A percentile compares a stretch with the other conserved stretches of the same genome.
phyloP scores from a whole-genome alignment of 2,888 invertebrate species.

The Megaustenia siamemsis region DNA sequence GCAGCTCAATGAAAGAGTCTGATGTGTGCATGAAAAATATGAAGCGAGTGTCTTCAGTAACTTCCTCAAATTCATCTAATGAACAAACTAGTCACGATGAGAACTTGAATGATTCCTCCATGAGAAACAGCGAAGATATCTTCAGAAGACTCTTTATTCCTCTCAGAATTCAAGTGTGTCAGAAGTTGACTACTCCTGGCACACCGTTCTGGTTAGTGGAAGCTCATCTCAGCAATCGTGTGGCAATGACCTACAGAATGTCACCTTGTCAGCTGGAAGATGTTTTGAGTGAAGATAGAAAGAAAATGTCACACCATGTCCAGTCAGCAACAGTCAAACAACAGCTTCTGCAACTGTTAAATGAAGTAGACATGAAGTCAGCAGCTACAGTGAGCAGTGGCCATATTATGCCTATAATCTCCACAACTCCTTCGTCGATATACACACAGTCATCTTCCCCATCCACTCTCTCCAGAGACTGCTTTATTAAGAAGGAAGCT shows the following conservation, averaged over 20 bases:
- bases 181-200: slow-evolving; percentile 12
- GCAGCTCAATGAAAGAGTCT: slow-evolving; percentile 79
- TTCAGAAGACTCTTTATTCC: slow-evolving; percentile 54
- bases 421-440: background rate
- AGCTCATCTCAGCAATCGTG: slow-evolving; percentile 49
- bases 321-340: slow-evolving; percentile 51
- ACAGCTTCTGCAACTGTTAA: slow-evolving; percentile 57
- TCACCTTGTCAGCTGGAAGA: slow-evolving; percentile 34
- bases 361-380: slow-evolving; percentile 50
- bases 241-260: slow-evolving; percentile 55
- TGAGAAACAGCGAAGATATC: slow-evolving; percentile 40
- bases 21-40: slow-evolving; percentile 47
- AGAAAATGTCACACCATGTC: slow-evolving; percentile 44
- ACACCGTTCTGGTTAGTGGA: slow-evolving; percentile 54
- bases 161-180: slow-evolving; percentile 41
- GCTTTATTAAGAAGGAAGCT: slow-evolving; percentile 12
- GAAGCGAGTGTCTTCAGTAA: slow-evolving; percentile 36
- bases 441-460: background rate
- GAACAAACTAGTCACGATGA: slow-evolving; percentile 41
- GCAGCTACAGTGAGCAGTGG: background rate
- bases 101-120: background rate
- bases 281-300: slow-evolving; percentile 53
- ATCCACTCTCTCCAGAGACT: background rate
- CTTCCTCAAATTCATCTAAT: slow-evolving; percentile 47
- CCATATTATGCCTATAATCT: background rate